These are phyloP conservation scores for Drosophila insularis DNA, from an alignment of 1,140 invertebrate species.

Conservation along the genomic window DNA sequence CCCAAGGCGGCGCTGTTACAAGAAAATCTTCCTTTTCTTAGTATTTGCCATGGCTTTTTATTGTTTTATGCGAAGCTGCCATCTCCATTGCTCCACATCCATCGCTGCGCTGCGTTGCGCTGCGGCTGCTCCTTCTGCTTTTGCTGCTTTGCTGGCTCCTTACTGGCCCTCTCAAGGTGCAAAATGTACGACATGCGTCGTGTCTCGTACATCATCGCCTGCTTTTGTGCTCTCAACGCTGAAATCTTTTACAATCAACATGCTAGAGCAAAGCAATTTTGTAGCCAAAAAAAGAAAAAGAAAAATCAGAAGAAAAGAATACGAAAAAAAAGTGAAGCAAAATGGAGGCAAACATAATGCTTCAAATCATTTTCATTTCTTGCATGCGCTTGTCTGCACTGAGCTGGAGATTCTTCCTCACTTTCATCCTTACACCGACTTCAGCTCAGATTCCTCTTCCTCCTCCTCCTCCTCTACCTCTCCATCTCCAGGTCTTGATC, in stretches of 20 bases:
- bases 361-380: conserved; percentile 79
- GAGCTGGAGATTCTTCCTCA: conserved; percentile 29
- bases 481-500: not conserved
- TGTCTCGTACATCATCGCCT: conserved; percentile 66
- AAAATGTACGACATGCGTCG: conserved; percentile 60
- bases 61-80: conserved; percentile 66
- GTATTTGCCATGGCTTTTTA: conserved; percentile 60
- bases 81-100: conserved; percentile 16
- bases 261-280: conserved; percentile 55
- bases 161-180: conserved; percentile 61
- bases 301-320: conserved; percentile 28
- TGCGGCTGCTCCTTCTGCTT: not conserved
- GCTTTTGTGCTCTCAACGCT: conserved; percentile 64
- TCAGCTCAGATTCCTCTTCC: not conserved
- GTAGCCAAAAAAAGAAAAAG: conserved; percentile 39
- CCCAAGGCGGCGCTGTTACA: conserved; percentile 49
- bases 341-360: conserved; percentile 57
- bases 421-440: conserved; percentile 30
- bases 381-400: conserved; percentile 57
- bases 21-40: conserved; percentile 52
- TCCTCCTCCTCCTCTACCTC: conserved; percentile 1
- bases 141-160: not conserved
- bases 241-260: conserved; percentile 73
- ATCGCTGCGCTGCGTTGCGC: too few relatives aligned
- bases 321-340: conserved; percentile 21